phyloP scores from a whole-genome alignment of 2,888 invertebrate species.

The Rambutsinella grinnellia region DNA sequence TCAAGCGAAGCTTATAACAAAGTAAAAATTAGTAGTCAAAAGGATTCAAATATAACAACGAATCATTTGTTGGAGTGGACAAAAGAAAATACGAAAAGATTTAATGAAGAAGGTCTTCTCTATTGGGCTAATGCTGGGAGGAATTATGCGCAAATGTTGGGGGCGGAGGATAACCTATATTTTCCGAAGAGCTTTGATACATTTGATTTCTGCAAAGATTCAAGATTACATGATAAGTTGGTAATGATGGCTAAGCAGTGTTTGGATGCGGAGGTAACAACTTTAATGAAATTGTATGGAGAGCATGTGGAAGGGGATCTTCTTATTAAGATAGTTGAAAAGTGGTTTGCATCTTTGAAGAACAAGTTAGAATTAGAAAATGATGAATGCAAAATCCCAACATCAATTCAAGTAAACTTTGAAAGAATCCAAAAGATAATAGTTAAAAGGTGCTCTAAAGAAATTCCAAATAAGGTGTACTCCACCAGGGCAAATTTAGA shows the following conservation, averaged over 20 bases:
- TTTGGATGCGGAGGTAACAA: constrained; percentile 36
- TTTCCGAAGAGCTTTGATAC: too few relatives aligned
- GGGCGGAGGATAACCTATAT: constrained; percentile 37
- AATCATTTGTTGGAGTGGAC: constrained; percentile 53
- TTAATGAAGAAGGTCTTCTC: constrained; percentile 50
- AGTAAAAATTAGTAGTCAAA: constrained; percentile 3
- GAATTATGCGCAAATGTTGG: constrained; percentile 47
- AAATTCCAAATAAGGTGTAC: constrained; percentile 20
- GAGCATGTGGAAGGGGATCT: neutral
- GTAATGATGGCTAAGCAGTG: constrained; percentile 5
- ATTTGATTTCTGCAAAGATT: constrained; percentile 10
- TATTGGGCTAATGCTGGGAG: constrained; percentile 57
- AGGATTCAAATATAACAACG: constrained; percentile 2
- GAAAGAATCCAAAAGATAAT: constrained; percentile 1
- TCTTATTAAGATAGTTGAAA: constrained; percentile 11
- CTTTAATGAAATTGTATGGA: constrained; percentile 45
- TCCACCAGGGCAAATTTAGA: constrained; percentile 11
- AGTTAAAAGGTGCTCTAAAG: neutral
- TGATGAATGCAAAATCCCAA: neutral
- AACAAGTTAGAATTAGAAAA: constrained; percentile 10
- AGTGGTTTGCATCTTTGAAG: constrained; percentile 23
- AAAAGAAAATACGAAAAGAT: constrained; percentile 33
- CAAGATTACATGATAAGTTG: constrained; percentile 10
- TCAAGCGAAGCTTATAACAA: constrained; percentile 46
- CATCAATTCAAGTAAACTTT: neutral